Evolutionary conservation across 2,888 invertebrate species (phyloP).

Genomic region (Rhagium mordax): DNA sequence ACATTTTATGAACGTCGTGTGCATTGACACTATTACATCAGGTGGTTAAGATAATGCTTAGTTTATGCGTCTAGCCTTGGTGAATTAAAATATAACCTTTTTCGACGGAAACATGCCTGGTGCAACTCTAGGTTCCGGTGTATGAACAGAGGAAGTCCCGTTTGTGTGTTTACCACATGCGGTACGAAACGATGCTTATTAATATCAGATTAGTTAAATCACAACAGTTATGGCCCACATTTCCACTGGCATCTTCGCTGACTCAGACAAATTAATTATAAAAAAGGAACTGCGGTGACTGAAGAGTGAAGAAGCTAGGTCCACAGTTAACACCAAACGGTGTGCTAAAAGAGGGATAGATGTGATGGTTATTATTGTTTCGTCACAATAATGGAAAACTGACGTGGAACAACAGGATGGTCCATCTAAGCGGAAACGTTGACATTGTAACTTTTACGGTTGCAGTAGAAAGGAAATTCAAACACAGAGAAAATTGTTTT

Average conservation of each 20-base stretch:
- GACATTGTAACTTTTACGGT: too few relatives aligned
- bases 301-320: too few relatives aligned
- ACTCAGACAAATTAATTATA: neutral
- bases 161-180: conserved; percentile 32
- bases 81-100: conserved; percentile 44
- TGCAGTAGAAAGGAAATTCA: too few relatives aligned
- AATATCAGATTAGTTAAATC: conserved; percentile 16
- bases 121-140: conserved; percentile 52
- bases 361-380: too few relatives aligned
- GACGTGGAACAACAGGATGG: too few relatives aligned
- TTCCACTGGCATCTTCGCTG: neutral
- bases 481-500: too few relatives aligned
- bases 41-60: conserved; percentile 29
- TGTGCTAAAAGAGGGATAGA: too few relatives aligned
- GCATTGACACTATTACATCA: conserved; percentile 20
- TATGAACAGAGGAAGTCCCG: conserved; percentile 50
- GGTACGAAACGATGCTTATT: conserved; percentile 7
- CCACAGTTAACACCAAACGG: too few relatives aligned
- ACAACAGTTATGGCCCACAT: conserved; percentile 32
- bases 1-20: neutral
- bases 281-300: too few relatives aligned
- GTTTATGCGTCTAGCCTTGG: conserved; percentile 38
- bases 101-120: conserved; percentile 50
- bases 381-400: too few relatives aligned
- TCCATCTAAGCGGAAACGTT: too few relatives aligned